Evolutionary conservation across 2,797 vertebrate species (phyloP), one percentile per base, ranked within the genome.

Genomic region (Menidia menidia): DNA sequence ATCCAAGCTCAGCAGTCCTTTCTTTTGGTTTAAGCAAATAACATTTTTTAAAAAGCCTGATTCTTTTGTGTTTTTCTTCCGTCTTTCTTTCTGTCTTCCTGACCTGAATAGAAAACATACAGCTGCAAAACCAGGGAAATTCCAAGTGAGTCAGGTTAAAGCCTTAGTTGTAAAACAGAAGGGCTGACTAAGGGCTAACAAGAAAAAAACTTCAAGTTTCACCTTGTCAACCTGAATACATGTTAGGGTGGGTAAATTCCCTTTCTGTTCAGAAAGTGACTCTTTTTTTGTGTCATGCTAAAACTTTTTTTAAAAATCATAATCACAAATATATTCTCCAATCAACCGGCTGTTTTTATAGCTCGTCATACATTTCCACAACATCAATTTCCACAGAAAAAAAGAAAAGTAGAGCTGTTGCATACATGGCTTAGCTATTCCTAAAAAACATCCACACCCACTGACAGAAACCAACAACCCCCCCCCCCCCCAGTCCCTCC

Each of bases 61-160:
- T 35, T 60, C 41, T 15, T 25, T 25, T 25, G 15, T 55, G 4
- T 35, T 56, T 14, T 42, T 64, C 32, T 54, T 15, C 50, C 30
- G 43, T 33, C 13, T 44, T 35, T 19, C 31, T 67, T 77, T 62
- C 43, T 25, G 25, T 25, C 25, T 25, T 84, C 68, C 74, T 53
- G 57, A 78, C 39, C 68, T 74, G 60, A 73, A 86, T 73, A 64
- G 86, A 25, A 81, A 86, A 87, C 77, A 82, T 7, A 74, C 59
- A 50, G 66, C 64, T 79, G 73, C 60, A 71, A 53, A 86, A 88
- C 58, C 58, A 30, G 86, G 89, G 89, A 81, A 88, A 82, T 90
- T 91, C 87, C 87, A 83, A 61, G 60, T 35, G 83, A 91, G 81
- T 88, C 85, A 88, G 81, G 60, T 51, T 71, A 64, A 85, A 82